Base-by-base conservation (phyloP, 2,888 invertebrate genomes). In the Catotricha subobsoleta region DNA sequence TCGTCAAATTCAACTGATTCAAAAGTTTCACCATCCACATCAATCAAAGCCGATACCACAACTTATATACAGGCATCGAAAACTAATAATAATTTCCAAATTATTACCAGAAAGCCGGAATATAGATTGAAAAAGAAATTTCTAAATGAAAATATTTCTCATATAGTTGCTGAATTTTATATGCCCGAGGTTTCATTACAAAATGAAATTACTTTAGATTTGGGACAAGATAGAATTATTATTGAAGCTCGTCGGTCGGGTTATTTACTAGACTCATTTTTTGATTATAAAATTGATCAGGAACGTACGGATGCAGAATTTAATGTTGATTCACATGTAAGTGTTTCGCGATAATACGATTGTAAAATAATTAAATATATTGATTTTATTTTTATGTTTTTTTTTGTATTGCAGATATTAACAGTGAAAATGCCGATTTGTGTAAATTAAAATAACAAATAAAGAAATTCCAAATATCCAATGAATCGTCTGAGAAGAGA, bases 201-300 rank as follows among this genome's bases (percentile, higher is more conserved):
- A 10, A 69, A 69, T 49, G 77, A 80, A 54, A 53, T 81, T 29
- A 66, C 65, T 34, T 54, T 83, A 42, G 75, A 80, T 57, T 61
- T 82, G 20, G 78, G 80, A n/a, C 77, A 79, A 54, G 82, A 83
- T 59, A 69, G 83, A 44, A 66, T 84, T 43, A 62, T 81, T 10
- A 55, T 84, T 30, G 76, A 78, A 50, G 72, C 71, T 1, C 67
- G 67, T 44, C 70, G 69, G 30, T 57, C 66, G 45, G 71, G 67
- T 46, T 72, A 74, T 48, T 53, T 69, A 8, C 67, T 80, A 38
- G 82, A 84, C 55, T 69, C 79, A 52, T 82, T 75, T 53, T 55
- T 82, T 19, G 77, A 78, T 1, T 72, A 72, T 53, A 66, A 64
- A 43, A 67, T 84, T 9, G 68, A 76, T 51, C 72, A 72, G 52